These are phyloP conservation scores for Melanotaenia parkinsoni DNA, from an alignment of 2,797 vertebrate genomes.

Conservation along the genomic window DNA sequence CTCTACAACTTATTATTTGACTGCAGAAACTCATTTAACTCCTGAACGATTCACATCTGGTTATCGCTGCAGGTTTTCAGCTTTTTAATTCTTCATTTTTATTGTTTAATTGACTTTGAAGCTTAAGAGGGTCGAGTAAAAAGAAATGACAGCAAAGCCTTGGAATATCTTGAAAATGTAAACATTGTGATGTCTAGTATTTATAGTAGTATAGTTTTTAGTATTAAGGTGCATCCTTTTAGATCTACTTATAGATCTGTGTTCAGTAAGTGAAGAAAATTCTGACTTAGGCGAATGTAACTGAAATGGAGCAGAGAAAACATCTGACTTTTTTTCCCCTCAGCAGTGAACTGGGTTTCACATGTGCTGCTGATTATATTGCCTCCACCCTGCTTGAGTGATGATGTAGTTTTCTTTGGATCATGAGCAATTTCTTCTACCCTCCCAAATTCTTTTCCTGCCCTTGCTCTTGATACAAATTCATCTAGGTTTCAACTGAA, in stretches of 20 bases:
- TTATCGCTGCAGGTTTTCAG: conserved; percentile 9
- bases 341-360: not conserved
- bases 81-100: not conserved
- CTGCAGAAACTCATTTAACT: conserved; percentile 23
- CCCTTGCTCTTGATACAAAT: not conserved
- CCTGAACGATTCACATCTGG: conserved; percentile 17
- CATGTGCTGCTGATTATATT: not conserved
- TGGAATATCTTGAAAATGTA: not conserved
- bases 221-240: not conserved
- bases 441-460: not conserved
- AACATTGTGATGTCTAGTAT: not conserved
- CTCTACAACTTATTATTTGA: conserved; percentile 9
- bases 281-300: not conserved
- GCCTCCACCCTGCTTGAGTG: not conserved
- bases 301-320: not conserved
- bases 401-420: not conserved
- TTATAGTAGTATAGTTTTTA: too few relatives aligned
- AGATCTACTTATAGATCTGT: not conserved
- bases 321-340: not conserved
- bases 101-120: conserved; percentile 4
- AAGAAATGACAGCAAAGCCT: not conserved
- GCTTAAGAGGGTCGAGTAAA: not conserved
- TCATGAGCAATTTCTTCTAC: not conserved
- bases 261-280: not conserved
- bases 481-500: not conserved